Conservation (phyloP, 2,113 vertebrate species). For the Numenius arquata region DNA sequence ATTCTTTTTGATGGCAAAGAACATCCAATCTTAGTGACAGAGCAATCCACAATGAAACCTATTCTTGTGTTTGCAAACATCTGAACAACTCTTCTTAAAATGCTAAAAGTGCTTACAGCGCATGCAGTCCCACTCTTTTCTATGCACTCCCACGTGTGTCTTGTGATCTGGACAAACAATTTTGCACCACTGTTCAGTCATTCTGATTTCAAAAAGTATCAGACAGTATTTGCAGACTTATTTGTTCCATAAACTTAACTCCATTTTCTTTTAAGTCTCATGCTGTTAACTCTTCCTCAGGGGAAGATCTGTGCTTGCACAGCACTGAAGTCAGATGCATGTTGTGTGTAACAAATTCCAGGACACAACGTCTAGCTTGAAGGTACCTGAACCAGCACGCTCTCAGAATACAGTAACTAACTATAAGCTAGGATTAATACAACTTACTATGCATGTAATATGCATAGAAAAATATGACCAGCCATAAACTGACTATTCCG, state of each 20-base stretch:
- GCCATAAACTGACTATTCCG: neutral
- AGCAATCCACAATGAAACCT: neutral
- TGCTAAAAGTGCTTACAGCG: neutral
- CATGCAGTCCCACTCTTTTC: neutral
- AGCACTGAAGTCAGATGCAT: neutral
- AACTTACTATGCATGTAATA: neutral
- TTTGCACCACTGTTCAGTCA: neutral
- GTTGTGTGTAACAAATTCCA: neutral
- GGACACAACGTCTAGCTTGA: neutral
- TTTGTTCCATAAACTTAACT: neutral
- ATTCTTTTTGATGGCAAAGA: neutral
- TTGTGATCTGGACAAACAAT: neutral
- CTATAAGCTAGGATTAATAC: neutral
- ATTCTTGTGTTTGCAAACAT: neutral
- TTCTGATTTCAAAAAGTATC: neutral
- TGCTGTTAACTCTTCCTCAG: neutral
- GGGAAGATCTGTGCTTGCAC: neutral
- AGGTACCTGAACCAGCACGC: neutral
- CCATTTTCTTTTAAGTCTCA: neutral
- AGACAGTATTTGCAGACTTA: neutral
- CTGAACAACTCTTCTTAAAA: neutral
- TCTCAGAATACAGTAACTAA: neutral
- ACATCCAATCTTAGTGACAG: neutral
- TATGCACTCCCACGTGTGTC: neutral
- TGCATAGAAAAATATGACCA: neutral